Evolutionary conservation across 2,797 vertebrate genomes (phyloP).

Genomic region (Lerista edwardsae): DNA sequence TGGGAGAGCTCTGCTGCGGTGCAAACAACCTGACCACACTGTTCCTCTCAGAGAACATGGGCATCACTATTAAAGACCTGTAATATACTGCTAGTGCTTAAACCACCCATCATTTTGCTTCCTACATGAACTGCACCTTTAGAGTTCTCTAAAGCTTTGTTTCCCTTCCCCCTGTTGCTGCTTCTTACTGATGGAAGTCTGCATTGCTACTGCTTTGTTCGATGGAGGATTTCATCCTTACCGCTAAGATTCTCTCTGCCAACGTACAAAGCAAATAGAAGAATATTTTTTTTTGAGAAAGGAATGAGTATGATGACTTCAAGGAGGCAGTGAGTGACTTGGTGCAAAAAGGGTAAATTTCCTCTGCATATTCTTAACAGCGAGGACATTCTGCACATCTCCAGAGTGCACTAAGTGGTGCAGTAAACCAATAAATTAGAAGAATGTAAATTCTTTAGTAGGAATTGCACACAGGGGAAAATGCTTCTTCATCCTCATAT

Average conservation of each 20-base stretch:
- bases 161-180: not conserved
- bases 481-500: conserved; percentile 83
- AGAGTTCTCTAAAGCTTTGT: not conserved
- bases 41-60: no score
- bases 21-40: no score
- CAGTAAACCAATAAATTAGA: conserved; percentile 88
- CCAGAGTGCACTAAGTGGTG: conserved; percentile 84
- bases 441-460: conserved; percentile 86
- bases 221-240: conserved; percentile 8
- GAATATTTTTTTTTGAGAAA: conserved; percentile 61
- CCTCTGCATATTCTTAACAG: conserved; percentile 79
- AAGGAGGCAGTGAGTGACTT: conserved; percentile 76
- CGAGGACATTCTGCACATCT: conserved; percentile 82
- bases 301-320: conserved; percentile 72
- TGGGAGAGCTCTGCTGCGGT: no score
- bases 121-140: not conserved
- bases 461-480: conserved; percentile 83
- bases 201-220: not conserved
- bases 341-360: conserved; percentile 82
- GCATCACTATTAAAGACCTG: no score
- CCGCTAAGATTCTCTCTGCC: conserved; percentile 3
- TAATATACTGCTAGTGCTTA: not conserved
- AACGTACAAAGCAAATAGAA: conserved; percentile 28
- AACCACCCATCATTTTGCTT: not conserved
- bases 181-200: not conserved